A percentile compares a stretch with the other conserved stretches of the same genome.
Evolutionary conservation across 1,140 invertebrate genomes (phyloP).

Genomic region (Pseudomyrmex dendroicus): DNA sequence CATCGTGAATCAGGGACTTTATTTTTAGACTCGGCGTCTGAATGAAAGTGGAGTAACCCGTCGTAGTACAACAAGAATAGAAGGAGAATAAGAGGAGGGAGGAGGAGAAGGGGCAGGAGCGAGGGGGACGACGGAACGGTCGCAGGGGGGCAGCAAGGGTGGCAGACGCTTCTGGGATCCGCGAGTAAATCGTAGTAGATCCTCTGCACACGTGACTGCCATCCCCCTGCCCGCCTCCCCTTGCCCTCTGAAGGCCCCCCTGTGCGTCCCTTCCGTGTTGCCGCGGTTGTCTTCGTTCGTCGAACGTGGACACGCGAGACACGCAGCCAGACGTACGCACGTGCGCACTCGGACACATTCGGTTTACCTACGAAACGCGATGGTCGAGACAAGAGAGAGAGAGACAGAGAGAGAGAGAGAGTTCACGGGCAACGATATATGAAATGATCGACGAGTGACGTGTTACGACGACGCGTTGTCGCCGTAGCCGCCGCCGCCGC

Average conservation of each 20-base stretch:
- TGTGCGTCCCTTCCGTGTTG: slow-evolving; percentile 11
- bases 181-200: slow-evolving; percentile 76
- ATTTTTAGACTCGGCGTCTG: slow-evolving; percentile 82
- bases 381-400: no score
- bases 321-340: slow-evolving; percentile 68
- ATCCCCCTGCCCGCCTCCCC: slow-evolving; percentile 22
- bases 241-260: slow-evolving; percentile 36
- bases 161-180: slow-evolving; percentile 73
- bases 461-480: slow-evolving; percentile 16
- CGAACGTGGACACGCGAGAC: slow-evolving; percentile 65
- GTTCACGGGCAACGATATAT: slow-evolving; percentile 26
- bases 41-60: slow-evolving; percentile 83
- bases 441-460: slow-evolving; percentile 66
- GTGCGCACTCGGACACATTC: slow-evolving; percentile 63
- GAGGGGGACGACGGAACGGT: slow-evolving; percentile 59
- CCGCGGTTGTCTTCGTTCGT: slow-evolving; percentile 52
- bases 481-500: neutral
- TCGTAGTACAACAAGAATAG: slow-evolving; percentile 76
- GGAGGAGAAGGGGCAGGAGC: slow-evolving; percentile 54
- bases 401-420: slow-evolving; percentile 9
- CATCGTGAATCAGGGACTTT: slow-evolving; percentile 83
- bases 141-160: slow-evolving; percentile 53
- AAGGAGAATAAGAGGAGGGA: slow-evolving; percentile 63
- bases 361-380: slow-evolving; percentile 59
- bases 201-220: slow-evolving; percentile 68